phyloP scores from a whole-genome alignment of 2,888 invertebrate genomes.

The Candidula unifasciata region DNA sequence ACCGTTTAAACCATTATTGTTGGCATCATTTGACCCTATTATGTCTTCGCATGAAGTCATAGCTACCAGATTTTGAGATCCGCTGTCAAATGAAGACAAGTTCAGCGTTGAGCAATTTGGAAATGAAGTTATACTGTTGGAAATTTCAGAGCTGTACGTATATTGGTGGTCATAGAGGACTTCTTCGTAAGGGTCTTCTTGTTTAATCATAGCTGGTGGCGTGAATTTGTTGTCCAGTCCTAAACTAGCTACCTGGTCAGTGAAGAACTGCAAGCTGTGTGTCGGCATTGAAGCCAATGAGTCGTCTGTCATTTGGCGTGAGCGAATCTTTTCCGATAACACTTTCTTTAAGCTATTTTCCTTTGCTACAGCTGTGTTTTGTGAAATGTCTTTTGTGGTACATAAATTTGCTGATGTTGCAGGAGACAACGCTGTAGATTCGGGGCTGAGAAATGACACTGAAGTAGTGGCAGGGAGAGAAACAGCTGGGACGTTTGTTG shows the following conservation, averaged over 20 bases:
- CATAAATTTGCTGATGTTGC: not conserved
- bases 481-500: not conserved
- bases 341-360: conserved; percentile 46
- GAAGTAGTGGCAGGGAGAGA: not conserved
- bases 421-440: not conserved
- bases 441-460: not conserved
- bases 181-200: conserved; percentile 57
- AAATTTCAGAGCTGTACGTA: conserved; percentile 29
- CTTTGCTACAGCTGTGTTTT: conserved; percentile 17
- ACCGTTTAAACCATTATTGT: not conserved
- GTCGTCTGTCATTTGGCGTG: conserved; percentile 32
- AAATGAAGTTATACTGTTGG: conserved; percentile 9
- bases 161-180: conserved; percentile 30
- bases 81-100: conserved; percentile 8
- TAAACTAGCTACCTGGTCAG: conserved; percentile 9
- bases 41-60: conserved; percentile 30
- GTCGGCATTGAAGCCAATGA: conserved; percentile 20
- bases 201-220: conserved; percentile 54
- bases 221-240: conserved; percentile 10
- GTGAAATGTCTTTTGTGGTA: not conserved
- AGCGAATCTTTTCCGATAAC: conserved; percentile 47
- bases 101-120: conserved; percentile 29
- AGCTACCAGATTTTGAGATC: not conserved
- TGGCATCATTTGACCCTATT: conserved; percentile 9
- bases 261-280: conserved; percentile 35